These are phyloP conservation scores for Bombyx mori DNA, from an alignment of 1,140 invertebrate species.

Conservation along the genomic window DNA sequence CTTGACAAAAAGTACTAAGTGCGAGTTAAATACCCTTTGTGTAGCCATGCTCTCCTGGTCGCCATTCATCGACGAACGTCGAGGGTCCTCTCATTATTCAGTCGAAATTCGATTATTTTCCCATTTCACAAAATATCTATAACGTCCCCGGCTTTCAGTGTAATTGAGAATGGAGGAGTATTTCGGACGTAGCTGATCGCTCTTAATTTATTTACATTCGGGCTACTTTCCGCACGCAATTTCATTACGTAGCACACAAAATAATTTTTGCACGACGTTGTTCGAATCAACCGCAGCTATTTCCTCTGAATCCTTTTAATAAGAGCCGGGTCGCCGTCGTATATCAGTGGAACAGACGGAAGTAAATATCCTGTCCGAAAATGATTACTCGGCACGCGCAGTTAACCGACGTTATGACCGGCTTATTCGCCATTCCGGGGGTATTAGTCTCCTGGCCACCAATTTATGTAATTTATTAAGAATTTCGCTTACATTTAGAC, in stretches of 20 bases:
- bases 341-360: conserved; percentile 54
- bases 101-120: conserved; percentile 69
- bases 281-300: conserved; percentile 19
- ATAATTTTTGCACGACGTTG: conserved; percentile 10
- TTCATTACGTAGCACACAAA: conserved; percentile 15
- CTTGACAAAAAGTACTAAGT: conserved; percentile 65
- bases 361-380: conserved; percentile 63
- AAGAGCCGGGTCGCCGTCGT: conserved; percentile 29
- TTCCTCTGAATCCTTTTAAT: conserved; percentile 50
- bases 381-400: conserved; percentile 61
- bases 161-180: conserved; percentile 59
- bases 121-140: conserved; percentile 69
- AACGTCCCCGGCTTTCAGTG: conserved; percentile 59
- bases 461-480: conserved; percentile 66
- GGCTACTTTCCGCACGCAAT: conserved; percentile 19
- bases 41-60: conserved; percentile 47
- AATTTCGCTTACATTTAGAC: conserved; percentile 36
- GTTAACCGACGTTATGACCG: conserved; percentile 60
- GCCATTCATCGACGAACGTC: conserved; percentile 42
- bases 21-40: conserved; percentile 68
- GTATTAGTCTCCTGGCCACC: conserved; percentile 62
- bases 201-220: conserved; percentile 48
- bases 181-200: conserved; percentile 37
- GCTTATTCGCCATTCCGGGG: conserved; percentile 62
- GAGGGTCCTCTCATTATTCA: conserved; percentile 67